A percentile compares a stretch with the other conserved stretches of the same genome.
Evolutionary conservation across 2,888 invertebrate genomes (phyloP).

Genomic region (Cataglyphis cursor): DNA sequence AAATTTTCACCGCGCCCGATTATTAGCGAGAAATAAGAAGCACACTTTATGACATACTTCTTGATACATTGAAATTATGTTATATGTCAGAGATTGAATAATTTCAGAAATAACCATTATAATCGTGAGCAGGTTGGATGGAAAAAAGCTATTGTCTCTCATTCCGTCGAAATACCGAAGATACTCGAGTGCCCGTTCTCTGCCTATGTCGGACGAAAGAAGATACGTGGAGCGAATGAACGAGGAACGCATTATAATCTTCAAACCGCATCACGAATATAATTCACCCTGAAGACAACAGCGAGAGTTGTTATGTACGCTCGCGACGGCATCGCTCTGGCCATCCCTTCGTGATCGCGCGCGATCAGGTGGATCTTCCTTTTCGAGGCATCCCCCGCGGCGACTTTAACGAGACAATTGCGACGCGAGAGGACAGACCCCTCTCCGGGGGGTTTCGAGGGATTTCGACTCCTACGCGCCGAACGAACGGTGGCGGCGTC

Average conservation of each 20-base stretch:
- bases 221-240: conserved; percentile 26
- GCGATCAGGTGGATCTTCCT: conserved; percentile 46
- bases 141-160: background rate
- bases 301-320: conserved; percentile 28
- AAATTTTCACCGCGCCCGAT: conserved; percentile 20
- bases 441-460: conserved; percentile 64
- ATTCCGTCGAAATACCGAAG: conserved; percentile 23
- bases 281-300: conserved; percentile 53
- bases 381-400: conserved; percentile 73
- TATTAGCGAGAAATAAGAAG: background rate
- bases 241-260: conserved; percentile 40
- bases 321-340: conserved; percentile 51
- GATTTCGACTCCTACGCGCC: conserved; percentile 76
- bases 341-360: background rate
- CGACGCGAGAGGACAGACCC: conserved; percentile 61
- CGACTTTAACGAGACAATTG: conserved; percentile 82
- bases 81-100: background rate
- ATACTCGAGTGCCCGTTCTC: conserved; percentile 19
- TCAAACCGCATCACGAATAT: conserved; percentile 38
- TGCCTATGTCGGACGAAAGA: conserved; percentile 19
- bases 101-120: background rate
- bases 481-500: conserved; percentile 54
- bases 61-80: background rate
- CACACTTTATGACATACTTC: background rate
- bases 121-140: background rate